Evolutionary conservation across 2,888 invertebrate genomes (phyloP).

Genomic region (Villa cingulata): DNA sequence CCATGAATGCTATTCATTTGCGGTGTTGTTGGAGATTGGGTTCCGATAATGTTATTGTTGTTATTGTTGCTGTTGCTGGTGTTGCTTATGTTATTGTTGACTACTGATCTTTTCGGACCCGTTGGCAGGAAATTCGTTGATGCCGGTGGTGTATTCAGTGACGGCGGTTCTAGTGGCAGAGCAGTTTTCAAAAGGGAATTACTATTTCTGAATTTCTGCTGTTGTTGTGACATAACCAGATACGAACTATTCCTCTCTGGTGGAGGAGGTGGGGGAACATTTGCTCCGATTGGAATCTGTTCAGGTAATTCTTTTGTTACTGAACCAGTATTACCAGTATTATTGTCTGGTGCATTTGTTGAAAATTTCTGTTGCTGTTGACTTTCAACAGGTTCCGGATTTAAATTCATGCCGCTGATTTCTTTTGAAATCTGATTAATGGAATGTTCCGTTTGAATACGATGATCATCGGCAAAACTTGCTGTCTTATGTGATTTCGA

Average conservation of each 20-base stretch:
- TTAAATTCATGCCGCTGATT: constrained; percentile 24
- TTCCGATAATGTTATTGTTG: not conserved
- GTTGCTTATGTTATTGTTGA: constrained; percentile 1
- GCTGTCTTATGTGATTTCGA: constrained; percentile 34
- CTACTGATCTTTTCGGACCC: not conserved
- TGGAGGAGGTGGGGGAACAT: constrained; percentile 50
- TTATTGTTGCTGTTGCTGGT: constrained; percentile 16
- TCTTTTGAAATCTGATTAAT: constrained; percentile 29
- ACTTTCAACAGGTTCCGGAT: not conserved
- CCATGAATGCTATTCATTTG: not conserved
- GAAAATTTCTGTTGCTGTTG: not conserved
- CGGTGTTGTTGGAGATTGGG: not conserved
- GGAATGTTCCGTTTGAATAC: constrained; percentile 26
- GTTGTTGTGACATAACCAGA: constrained; percentile 62
- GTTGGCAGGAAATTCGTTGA: not conserved
- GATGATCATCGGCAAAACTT: constrained; percentile 33
- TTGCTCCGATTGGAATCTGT: constrained; percentile 2
- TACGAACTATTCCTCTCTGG: constrained; percentile 84
- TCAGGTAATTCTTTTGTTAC: constrained; percentile 13
- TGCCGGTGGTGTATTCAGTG: not conserved
- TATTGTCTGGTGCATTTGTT: not conserved
- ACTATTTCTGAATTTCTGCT: constrained; percentile 27
- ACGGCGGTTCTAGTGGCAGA: not conserved
- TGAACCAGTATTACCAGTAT: constrained; percentile 11
- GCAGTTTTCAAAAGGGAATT: not conserved